Base-by-base conservation (phyloP, 1,140 invertebrate species). In the Bombus cullumanus region DNA sequence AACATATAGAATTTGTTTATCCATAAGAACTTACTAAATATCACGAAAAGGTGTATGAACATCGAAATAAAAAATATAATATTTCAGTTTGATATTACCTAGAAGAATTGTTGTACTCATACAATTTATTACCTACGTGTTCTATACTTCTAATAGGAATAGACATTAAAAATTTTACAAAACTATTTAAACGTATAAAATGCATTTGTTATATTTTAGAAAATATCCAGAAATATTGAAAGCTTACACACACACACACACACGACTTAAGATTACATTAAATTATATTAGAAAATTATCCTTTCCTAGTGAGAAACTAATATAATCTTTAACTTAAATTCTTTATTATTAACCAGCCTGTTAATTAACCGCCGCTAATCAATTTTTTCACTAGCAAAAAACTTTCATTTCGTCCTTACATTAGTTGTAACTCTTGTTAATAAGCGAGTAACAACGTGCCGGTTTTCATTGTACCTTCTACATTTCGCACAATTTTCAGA, bases 401-500 rank as follows among this genome's bases (percentile, higher is more conserved):
- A 25, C 8, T 72, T 39, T 37, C 57, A 57, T 68, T 39, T 73
- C 31, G 34, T 37, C n/a, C 8, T 39, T 1, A 10, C 3, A 43
- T 71, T 43, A 28, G 18, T 59, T 3, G 22, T 37, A n/a, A n/a
- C 59, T 28, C 25, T 68, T 22, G 37, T 59, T 81, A 88, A 80
- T 66, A 31, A 34, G 37, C 34, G n/a, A 47, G 18, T 41, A 74
- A 77, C 66, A 68, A 64, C n/a, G 8, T 39, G 10, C 28, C 1
- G 1, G 13, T n/a, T 28, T 64, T 57, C 66, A 34, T 77, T 85
- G 64, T 18, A 37, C 28, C 18, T 31, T 37, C n/a, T 18, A 34
- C 69, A 79, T 81, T 85, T 82, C 68, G 73, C 13, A 57, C 47
- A 53, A 74, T 83, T 86, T 78, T 79, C 47, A 43, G 37, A 37